A percentile compares a stretch with the other conserved stretches of the same genome.
Conservation (phyloP, 2,888 invertebrate species). For the Bhutanitis thaidina region DNA sequence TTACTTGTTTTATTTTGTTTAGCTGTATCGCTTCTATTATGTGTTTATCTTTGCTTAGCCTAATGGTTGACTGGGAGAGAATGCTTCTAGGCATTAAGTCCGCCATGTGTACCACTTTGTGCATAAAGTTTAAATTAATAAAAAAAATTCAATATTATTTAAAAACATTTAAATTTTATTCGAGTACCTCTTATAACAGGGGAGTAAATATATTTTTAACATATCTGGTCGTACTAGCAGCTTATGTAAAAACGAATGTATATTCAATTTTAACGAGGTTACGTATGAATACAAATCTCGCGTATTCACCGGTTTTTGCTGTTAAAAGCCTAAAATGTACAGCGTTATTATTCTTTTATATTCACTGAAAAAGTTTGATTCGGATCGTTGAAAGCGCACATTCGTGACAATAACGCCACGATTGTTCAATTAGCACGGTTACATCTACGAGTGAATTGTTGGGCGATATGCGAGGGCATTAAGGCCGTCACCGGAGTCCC, state of each 20-base stretch:
- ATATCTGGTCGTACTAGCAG: neutral
- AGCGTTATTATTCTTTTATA: slow-evolving; percentile 24
- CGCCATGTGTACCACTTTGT: too few relatives aligned
- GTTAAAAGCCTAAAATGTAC: slow-evolving; percentile 20
- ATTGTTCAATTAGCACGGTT: slow-evolving; percentile 63
- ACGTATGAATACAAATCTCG: slow-evolving; percentile 24
- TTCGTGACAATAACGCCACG: slow-evolving; percentile 27
- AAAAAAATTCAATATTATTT: too few relatives aligned
- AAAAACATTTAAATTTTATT: too few relatives aligned
- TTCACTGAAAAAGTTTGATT: slow-evolving; percentile 16
- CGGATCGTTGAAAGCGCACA: slow-evolving; percentile 15
- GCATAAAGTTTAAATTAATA: too few relatives aligned
- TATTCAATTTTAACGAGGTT: slow-evolving; percentile 25
- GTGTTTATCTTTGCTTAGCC: too few relatives aligned
- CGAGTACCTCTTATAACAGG: neutral
- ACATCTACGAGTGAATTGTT: slow-evolving; percentile 61
- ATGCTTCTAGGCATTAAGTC: too few relatives aligned
- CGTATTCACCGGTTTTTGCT: slow-evolving; percentile 22
- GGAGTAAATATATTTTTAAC: slow-evolving; percentile 8
- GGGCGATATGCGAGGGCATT: slow-evolving; percentile 38
- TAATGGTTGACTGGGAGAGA: too few relatives aligned
- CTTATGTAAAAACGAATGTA: slow-evolving; percentile 17
- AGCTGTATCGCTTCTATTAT: too few relatives aligned
- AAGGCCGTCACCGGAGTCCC: neutral
- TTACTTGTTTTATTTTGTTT: too few relatives aligned